phyloP scores from a whole-genome alignment of 2,888 invertebrate genomes.

The Brachycybe producta region DNA sequence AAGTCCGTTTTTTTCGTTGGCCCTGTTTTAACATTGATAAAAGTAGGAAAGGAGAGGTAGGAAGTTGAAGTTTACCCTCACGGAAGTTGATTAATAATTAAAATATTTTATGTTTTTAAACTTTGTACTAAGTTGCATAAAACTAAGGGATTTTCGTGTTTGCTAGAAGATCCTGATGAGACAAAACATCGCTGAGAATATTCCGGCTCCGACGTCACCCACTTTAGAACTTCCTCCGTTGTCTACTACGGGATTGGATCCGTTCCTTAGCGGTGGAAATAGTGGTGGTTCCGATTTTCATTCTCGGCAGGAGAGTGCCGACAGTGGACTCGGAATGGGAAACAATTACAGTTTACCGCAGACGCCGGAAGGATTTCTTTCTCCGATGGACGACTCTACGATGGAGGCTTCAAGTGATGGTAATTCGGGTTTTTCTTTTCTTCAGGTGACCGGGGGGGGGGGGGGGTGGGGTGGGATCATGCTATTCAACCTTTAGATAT shows the following conservation, averaged over 20 bases:
- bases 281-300: conserved; percentile 56
- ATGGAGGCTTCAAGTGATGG: conserved; percentile 64
- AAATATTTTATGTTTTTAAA: too few relatives aligned
- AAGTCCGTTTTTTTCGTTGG: too few relatives aligned
- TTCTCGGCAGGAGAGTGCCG: conserved; percentile 85
- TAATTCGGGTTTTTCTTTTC: conserved; percentile 26
- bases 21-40: too few relatives aligned
- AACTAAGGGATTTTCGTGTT: too few relatives aligned
- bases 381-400: conserved; percentile 61
- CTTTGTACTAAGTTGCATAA: too few relatives aligned
- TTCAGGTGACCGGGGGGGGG: too few relatives aligned
- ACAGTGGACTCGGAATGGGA: conserved; percentile 70
- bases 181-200: conserved; percentile 32
- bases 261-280: conserved; percentile 35
- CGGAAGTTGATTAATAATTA: too few relatives aligned
- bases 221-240: conserved; percentile 20
- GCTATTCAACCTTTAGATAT: too few relatives aligned
- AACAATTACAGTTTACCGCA: conserved; percentile 76
- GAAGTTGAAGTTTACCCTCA: too few relatives aligned
- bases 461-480: too few relatives aligned
- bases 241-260: conserved; percentile 27
- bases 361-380: conserved; percentile 83
- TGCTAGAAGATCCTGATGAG: conserved; percentile 62
- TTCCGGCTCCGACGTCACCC: conserved; percentile 21
- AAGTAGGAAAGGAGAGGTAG: too few relatives aligned